Base-by-base conservation (phyloP, 2,113 vertebrate genomes). In the Callipepla squamata region DNA sequence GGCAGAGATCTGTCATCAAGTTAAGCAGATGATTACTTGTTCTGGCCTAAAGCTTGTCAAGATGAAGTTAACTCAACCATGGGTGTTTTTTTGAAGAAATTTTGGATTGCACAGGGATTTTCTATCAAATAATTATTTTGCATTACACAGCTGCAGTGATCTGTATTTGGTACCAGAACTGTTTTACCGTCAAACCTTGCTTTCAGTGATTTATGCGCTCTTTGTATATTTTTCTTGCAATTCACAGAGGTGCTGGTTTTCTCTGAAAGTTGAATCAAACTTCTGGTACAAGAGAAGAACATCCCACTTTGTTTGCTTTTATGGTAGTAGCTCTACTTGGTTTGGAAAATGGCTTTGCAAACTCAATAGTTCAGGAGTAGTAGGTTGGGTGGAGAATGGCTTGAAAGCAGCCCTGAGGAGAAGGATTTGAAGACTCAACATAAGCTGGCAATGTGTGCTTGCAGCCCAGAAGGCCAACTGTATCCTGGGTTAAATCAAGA, bases 31-130 rank as follows among this genome's bases (percentile, higher is more conserved):
- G 11, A 26, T 83, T 45, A 15, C 28, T 73, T 85, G 78, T 69
- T 77, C 61, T 55, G 74, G 16, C 11, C 48, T 74, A 82, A 80
- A 73, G 12, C 20, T 18, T 58, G 10, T 48, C 78, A 53, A 20
- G 9, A 22, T 84, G 58, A 89, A 68, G 53, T 76, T 36, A 81
- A 76, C 16, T 51, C 79, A 18, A 22, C 18, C 21, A 45, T 18
- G 62, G 28, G 20, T 10, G 11, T 14, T 9, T 85, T 91, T 81
- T 73, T 73, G 30, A 87, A 57, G 44, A 61, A 42, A 73, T 7
- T 32, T 79, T n/a, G 57, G 44, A 48, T 9, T 10, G 9, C 15
- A 72, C 47, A 59, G 7, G 0, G 0, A 80, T 6, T 25, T 93
- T 92, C 80, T 85, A 6, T 53, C 40, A 21, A n/a, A 7, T 15